Evolutionary conservation across 2,888 invertebrate species (phyloP), one percentile per base, ranked within the genome.

Genomic region (Nomada goodeniana): DNA sequence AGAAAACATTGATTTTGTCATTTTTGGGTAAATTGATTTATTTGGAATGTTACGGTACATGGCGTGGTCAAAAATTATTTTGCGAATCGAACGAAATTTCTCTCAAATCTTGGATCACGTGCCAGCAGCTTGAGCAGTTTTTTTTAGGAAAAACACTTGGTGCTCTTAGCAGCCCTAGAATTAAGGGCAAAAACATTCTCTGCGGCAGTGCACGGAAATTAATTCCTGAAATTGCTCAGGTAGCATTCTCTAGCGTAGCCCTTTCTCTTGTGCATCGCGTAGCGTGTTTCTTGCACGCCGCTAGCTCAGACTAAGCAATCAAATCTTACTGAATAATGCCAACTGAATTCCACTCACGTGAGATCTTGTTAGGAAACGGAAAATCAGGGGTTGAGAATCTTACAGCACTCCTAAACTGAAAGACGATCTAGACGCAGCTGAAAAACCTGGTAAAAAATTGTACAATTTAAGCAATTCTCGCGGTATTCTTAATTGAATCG

Each of bases 171-270:
- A 60, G 47, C 23, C 18, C 13, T 52, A 52, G n/a, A 52, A 71
- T 61, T 61, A 71, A 71, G 23, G 50, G 18, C 7, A 61, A 13
- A 61, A 61, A 42, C 52, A 52, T 61, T 70, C 36, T 23, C 20
- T 60, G n/a, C 20, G 18, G 18, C 20, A 15, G 60, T 52, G 26
- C 57, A 44, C 50, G 70, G 60, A 57, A 60, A 71, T 71, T 70
- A 70, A 70, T 60, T 70, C 47, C 50, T 10, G 50, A 60, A 71
- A 71, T 71, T 71, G 70, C 15, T n/a, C 18, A 60, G 60, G 60
- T 71, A 71, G 60, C 50, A 11, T 50, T 50, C 42, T 55, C 11
- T 36, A 36, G 23, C 36, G 53, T 20, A 11, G 11, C n/a, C 50
- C 60, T 50, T 71, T 60, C 50, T 60, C 61, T 52, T 52, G 50